Base-by-base conservation (phyloP, 2,797 vertebrate genomes). In the Sebastes baramenuke region DNA sequence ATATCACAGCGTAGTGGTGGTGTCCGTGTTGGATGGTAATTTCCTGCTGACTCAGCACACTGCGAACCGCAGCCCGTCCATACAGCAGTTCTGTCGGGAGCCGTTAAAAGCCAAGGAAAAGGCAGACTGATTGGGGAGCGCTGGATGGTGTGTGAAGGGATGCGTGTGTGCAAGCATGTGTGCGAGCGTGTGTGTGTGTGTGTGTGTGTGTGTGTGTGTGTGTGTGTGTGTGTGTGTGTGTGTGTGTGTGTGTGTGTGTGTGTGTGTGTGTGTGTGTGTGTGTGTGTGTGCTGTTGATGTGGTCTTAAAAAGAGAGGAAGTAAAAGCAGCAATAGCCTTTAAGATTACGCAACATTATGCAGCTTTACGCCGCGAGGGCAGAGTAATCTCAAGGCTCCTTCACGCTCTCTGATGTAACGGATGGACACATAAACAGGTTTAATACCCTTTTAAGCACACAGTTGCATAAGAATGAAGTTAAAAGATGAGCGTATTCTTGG, bases 11-110 rank as follows among this genome's bases (percentile, higher is more conserved):
- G 52, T 86, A 76, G 89, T 86, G 79, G 84, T 66, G 29, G 59
- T 70, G 87, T 86, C 84, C 79, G 9, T 34, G 87, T 82, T 85
- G 87, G 86, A 93, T 91, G 82, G 88, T 93, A 91, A 92, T 94
- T 94, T 94, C 75, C 77, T 80, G 93, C 92, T 91, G 91, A 94
- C 72, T 89, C 89, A 64, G 80, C 81, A 5, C 3, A 1, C 72
- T 67, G 61, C 18, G 52, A 93, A 89, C 75, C 20, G 56, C 88
- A 84, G 87, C 86, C 61, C 60, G 52, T 86, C 85, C 88, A 88
- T 90, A 84, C 89, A 90, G 89, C 88, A 72, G 75, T 85, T 89
- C 93, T 90, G 84, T 85, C 74, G 86, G 83, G 91, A 82, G 59
- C 82, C 24, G 78, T 94, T 94, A 91, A 88, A 88, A 87, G 89